Percentiles rank a stretch among this genome's conserved stretches.
Conservation (phyloP, 2,113 vertebrate species). For the Takifugu flavidus region DNA sequence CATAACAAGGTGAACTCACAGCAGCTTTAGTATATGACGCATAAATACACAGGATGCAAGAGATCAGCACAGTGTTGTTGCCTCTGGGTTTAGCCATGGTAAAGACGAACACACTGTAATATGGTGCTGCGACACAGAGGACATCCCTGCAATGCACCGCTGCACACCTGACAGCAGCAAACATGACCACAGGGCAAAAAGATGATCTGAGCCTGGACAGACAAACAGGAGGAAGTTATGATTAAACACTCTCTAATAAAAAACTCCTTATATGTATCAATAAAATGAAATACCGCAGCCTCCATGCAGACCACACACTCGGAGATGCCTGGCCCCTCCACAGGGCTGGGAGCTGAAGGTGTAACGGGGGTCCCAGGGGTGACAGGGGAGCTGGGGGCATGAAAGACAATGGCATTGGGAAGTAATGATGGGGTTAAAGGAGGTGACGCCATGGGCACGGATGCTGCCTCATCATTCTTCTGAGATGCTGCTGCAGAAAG, state of each 20-base stretch:
- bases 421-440: neutral
- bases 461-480: conserved; percentile 38
- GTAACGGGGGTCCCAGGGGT: conserved; percentile 64
- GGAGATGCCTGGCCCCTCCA: conserved; percentile 64
- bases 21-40: conserved; percentile 34
- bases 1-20: conserved; percentile 12
- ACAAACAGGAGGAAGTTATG: neutral
- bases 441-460: conserved; percentile 9
- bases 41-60: conserved; percentile 10
- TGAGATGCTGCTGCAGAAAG: conserved; percentile 61
- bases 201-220: conserved; percentile 82
- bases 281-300: conserved; percentile 70
- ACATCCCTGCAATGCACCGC: conserved; percentile 77
- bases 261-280: no score
- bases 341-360: conserved; percentile 64
- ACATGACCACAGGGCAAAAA: conserved; percentile 93
- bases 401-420: conserved; percentile 16
- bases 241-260: no score
- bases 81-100: conserved; percentile 59
- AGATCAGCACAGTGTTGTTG: neutral
- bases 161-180: conserved; percentile 90
- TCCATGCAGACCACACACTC: conserved; percentile 97
- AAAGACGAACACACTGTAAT: conserved; percentile 83
- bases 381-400: conserved; percentile 50
- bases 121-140: conserved; percentile 86